Evolutionary conservation across 2,113 vertebrate genomes (phyloP), one percentile per base, ranked within the genome.

Genomic region (Crypturellus undulatus): DNA sequence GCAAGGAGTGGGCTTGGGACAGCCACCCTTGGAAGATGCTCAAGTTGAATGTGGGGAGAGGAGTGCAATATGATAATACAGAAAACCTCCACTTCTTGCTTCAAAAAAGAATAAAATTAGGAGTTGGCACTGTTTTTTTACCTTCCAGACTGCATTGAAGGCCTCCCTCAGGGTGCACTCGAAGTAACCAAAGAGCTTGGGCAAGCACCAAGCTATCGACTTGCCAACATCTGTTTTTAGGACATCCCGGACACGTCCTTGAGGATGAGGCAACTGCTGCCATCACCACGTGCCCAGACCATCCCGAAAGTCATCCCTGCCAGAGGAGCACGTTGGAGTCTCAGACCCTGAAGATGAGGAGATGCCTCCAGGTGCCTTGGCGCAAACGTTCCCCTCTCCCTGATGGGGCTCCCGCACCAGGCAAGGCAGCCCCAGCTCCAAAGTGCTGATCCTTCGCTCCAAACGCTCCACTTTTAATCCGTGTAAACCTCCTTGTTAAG

Each of bases 381-480:
- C 24, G n/a, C 34, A 40, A 63, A 40, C 7, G 21, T 73, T 21
- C 19, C 2, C 6, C 2, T 21, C 63, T 91, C 28, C 20, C 32
- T 47, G 87, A 56, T 42, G 13, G 58, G 81, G 12, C 11, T 60
- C 30, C 34, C 47, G 28, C 34, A 34, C 10, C n/a, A 70, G n/a
- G 43, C 7, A 8, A 84, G 54, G 60, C 43, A 56, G 12, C 17
- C 42, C 54, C 0, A 0, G 34, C 40, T 62, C 47, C 75, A 81
- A 93, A 76, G 4, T 3, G 12, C 93, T 64, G 78, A 87, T 64
- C 28, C 2, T 5, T 67, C 56, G 42, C 47, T 22, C 59, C 28
- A 34, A 90, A 78, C 6, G 60, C 79, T 59, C 63, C 58, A 63
- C 18, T 93, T 94, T 80, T 79, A 95, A 90, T 93, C 85, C 62